Conservation (phyloP, 2,888 invertebrate genomes). For the Odontocolon sp. region DNA sequence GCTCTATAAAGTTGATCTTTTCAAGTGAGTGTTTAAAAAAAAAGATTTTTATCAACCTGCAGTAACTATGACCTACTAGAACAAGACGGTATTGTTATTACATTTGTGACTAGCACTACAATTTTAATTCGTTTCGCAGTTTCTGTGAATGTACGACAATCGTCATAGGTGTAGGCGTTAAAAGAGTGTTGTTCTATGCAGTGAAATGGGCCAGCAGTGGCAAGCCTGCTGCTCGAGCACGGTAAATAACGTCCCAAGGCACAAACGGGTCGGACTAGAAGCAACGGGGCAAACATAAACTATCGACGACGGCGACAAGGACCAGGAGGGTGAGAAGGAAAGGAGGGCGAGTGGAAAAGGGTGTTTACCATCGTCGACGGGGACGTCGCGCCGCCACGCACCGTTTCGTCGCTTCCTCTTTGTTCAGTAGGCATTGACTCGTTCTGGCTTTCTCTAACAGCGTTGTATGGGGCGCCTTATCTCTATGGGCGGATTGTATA, state of each 20-base stretch:
- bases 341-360: slow-evolving; percentile 61
- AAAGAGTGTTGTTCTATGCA: slow-evolving; percentile 11
- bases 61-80: too few species aligned
- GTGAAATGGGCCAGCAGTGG: slow-evolving; percentile 17
- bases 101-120: too few species aligned
- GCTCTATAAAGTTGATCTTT: too few species aligned
- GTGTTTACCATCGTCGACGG: slow-evolving; percentile 66
- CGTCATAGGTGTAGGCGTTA: background rate
- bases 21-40: too few species aligned
- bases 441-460: background rate
- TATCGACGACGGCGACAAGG: slow-evolving; percentile 31
- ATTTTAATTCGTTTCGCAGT: background rate
- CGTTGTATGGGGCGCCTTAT: slow-evolving; percentile 69
- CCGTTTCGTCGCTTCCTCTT: slow-evolving; percentile 63
- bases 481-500: slow-evolving; percentile 75
- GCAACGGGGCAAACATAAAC: slow-evolving; percentile 35
- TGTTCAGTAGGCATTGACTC: background rate
- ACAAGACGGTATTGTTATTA: too few species aligned
- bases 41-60: too few species aligned
- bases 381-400: slow-evolving; percentile 10
- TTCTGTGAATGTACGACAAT: background rate
- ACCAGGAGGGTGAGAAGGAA: slow-evolving; percentile 20
- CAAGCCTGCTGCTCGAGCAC: background rate
- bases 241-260: slow-evolving; percentile 45
- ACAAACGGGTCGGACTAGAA: slow-evolving; percentile 19